Conservation (phyloP, 2,113 vertebrate species). For the Rhinogobius similis region DNA sequence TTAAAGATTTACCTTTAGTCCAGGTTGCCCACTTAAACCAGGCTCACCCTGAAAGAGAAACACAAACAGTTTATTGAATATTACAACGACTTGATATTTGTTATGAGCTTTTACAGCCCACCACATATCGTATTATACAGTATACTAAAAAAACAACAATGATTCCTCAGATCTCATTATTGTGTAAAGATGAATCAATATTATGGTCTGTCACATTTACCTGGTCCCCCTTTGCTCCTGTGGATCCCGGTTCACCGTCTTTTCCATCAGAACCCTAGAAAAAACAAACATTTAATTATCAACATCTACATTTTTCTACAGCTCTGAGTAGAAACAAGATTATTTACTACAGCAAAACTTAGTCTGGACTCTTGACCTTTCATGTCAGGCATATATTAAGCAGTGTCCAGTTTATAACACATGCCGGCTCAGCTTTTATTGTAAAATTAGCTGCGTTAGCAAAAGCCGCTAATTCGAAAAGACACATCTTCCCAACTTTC, state of each 20-base stretch:
- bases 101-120: no score
- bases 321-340: not conserved
- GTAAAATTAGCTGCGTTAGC: conserved; percentile 26
- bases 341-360: not conserved
- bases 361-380: no score
- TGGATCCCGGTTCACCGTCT: conserved; percentile 77
- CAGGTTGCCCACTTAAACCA: conserved; percentile 79
- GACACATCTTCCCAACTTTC: conserved; percentile 71
- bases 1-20: conserved; percentile 83
- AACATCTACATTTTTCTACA: not conserved
- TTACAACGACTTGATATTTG: no score
- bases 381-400: no score
- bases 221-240: conserved; percentile 84
- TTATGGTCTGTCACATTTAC: conserved; percentile 56
- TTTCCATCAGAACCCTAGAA: conserved; percentile 84
- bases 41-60: conserved; percentile 82
- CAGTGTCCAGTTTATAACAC: no score
- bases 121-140: no score
- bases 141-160: no score
- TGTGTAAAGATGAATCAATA: not conserved
- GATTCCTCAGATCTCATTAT: not conserved
- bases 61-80: not conserved
- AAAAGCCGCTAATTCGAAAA: conserved; percentile 58
- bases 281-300: not conserved
- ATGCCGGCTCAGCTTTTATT: no score